Evolutionary conservation across 2,113 vertebrate genomes (phyloP).

Genomic region (Dermatemys mawii): DNA sequence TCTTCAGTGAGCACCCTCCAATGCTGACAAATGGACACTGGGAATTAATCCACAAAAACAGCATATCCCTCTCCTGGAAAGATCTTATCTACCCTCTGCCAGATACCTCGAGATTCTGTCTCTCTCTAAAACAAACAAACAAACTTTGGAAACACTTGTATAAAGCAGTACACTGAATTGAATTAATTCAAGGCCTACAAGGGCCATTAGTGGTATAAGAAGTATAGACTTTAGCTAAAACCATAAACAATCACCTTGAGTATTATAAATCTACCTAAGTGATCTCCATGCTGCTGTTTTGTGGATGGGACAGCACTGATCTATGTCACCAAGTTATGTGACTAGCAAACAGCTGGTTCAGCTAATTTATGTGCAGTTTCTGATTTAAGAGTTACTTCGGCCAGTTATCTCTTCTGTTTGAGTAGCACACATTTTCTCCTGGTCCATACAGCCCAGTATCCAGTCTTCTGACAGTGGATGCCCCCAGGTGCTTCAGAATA

Average conservation of each 20-base stretch:
- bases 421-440: neutral
- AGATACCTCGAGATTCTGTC: neutral
- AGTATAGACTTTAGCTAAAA: constrained; percentile 4
- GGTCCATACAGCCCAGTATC: neutral
- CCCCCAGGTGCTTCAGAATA: neutral
- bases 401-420: neutral
- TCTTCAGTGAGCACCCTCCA: neutral
- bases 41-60: neutral
- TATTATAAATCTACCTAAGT: constrained; percentile 29
- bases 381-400: constrained; percentile 17
- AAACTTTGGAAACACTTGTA: neutral
- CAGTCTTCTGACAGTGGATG: neutral
- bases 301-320: neutral
- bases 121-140: neutral
- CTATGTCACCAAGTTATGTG: constrained; percentile 37
- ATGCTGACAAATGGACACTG: neutral
- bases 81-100: neutral
- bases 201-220: neutral
- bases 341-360: neutral
- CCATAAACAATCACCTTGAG: constrained; percentile 9
- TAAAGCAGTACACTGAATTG: rapidly evolving
- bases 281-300: constrained; percentile 22
- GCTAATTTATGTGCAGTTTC: neutral
- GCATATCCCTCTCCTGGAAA: neutral
- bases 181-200: neutral